Evolutionary conservation across 2,797 vertebrate genomes (phyloP), one percentile per base, ranked within the genome.

Genomic region (Sebastes wilsoni): DNA sequence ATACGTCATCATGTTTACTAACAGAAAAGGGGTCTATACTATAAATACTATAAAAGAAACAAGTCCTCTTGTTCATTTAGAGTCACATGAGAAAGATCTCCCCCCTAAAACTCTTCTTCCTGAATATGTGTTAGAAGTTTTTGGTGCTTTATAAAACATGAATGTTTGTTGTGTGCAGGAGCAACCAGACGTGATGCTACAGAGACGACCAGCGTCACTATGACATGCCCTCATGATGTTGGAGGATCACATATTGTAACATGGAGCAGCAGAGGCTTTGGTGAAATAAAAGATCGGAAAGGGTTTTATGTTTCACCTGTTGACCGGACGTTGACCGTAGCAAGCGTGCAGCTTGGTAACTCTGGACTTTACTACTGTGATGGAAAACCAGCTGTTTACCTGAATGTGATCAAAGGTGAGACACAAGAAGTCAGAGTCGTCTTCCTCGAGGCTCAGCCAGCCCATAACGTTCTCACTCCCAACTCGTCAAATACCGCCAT

Each of bases 311-410:
- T 66, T 61, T 78, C 74, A 7, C 0, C 1, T 12, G 0, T 2
- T 4, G 0, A 25, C 20, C n/a, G 25, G 38, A 27, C 4, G 3
- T 6, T 80, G 78, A 74, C 4, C 2, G 13, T 70, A 18, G 1
- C 0, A n/a, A 0, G 0, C 0, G 0, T 74, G 32, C 0, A 14
- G 20, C 55, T 8, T 7, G 0, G 1, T 2, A 0, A 74, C 25
- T n/a, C 65, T 34, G 71, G 65, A 56, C 65, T 80, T 32, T 69
- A 74, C 58, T 25, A 6, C 77, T 79, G 58, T 56, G 3, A 25
- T 13, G 71, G 46, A 46, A 56, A 34, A 67, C 22, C 70, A n/a
- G 71, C 56, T 49, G 4, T 2, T 0, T 69, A 69, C 20, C 58
- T 74, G 65, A 25, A 2, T 5, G 71, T 80, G 70, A 75, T 0